Percentiles rank a stretch among this genome's conserved stretches.
These are phyloP conservation scores for Myrmecobius fasciatus DNA, from an alignment of 2,113 vertebrate genomes.

Conservation along the genomic window DNA sequence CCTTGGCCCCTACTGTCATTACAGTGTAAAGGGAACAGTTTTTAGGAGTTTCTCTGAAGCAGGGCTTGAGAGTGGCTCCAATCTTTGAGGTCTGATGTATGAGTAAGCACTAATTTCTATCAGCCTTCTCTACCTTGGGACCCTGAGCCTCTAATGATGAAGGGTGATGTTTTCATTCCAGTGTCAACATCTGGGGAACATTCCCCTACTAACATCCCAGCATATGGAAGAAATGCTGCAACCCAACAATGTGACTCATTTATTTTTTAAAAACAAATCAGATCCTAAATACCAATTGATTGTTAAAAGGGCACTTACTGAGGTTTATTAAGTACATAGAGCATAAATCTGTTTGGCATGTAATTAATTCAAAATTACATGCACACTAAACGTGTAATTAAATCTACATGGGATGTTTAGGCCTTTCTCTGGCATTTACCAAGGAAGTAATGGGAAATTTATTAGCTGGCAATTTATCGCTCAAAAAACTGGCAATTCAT, in stretches of 20 bases:
- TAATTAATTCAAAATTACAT: slow-evolving; percentile 91
- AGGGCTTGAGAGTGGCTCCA: background rate
- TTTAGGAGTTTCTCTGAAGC: slow-evolving; percentile 43
- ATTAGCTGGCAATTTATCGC: slow-evolving; percentile 87
- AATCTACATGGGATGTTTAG: slow-evolving; percentile 85
- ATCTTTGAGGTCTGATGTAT: background rate
- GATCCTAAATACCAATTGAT: slow-evolving; percentile 87
- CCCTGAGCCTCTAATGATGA: background rate
- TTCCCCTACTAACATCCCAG: slow-evolving; percentile 41
- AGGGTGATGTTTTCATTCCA: slow-evolving; percentile 21
- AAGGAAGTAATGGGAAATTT: slow-evolving; percentile 86
- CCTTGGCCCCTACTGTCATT: background rate
- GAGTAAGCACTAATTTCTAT: slow-evolving; percentile 19
- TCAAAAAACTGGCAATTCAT: slow-evolving; percentile 86
- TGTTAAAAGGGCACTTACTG: slow-evolving; percentile 87
- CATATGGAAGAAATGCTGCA: slow-evolving; percentile 54
- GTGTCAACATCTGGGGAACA: slow-evolving; percentile 31
- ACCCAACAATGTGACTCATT: slow-evolving; percentile 74
- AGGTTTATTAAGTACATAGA: slow-evolving; percentile 90
- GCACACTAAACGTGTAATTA: slow-evolving; percentile 90
- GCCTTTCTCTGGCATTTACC: slow-evolving; percentile 89
- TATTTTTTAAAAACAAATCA: slow-evolving; percentile 82
- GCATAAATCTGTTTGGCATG: slow-evolving; percentile 90
- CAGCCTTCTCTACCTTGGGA: background rate
- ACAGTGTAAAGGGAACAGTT: background rate